phyloP scores from a whole-genome alignment of 2,888 invertebrate species.

The Amiota minor region DNA sequence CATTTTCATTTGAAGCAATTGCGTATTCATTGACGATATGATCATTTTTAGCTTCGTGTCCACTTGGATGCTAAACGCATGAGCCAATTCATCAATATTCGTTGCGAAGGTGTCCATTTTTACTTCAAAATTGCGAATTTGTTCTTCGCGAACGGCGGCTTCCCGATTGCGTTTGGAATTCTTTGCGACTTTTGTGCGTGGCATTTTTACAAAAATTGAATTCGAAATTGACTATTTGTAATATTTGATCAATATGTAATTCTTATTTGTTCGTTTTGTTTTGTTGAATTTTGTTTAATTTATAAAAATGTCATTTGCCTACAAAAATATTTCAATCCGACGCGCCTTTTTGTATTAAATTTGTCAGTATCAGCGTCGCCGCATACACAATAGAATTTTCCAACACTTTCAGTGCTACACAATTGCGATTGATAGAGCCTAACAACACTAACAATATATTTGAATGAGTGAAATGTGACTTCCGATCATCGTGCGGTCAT shows the following conservation, averaged over 20 bases:
- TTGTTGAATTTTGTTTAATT: not conserved
- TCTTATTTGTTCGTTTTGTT: not conserved
- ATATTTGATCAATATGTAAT: not conserved
- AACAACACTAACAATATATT: too few species aligned
- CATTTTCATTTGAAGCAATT: slow-evolving; percentile 64
- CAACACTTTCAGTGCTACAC: too few species aligned
- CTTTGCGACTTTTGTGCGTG: slow-evolving; percentile 72
- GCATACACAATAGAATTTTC: too few species aligned
- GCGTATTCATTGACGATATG: slow-evolving; percentile 48
- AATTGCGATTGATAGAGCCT: too few species aligned
- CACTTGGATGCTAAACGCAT: slow-evolving; percentile 43
- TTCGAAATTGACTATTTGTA: not conserved
- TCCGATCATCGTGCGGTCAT: too few species aligned
- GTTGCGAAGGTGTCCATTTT: slow-evolving; percentile 59
- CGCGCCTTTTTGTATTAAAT: too few species aligned
- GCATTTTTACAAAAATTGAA: slow-evolving; percentile 56
- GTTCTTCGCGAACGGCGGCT: slow-evolving; percentile 69
- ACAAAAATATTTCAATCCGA: too few species aligned
- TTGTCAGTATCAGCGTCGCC: too few species aligned
- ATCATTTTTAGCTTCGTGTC: slow-evolving; percentile 51
- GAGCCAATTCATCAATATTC: slow-evolving; percentile 56
- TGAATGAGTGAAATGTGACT: too few species aligned
- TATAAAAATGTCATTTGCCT: too few species aligned
- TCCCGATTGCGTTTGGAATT: slow-evolving; percentile 71
- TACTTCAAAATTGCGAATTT: slow-evolving; percentile 65